These are phyloP conservation scores for Fulmarus glacialis DNA, from an alignment of 2,113 vertebrate genomes.

Conservation along the genomic window DNA sequence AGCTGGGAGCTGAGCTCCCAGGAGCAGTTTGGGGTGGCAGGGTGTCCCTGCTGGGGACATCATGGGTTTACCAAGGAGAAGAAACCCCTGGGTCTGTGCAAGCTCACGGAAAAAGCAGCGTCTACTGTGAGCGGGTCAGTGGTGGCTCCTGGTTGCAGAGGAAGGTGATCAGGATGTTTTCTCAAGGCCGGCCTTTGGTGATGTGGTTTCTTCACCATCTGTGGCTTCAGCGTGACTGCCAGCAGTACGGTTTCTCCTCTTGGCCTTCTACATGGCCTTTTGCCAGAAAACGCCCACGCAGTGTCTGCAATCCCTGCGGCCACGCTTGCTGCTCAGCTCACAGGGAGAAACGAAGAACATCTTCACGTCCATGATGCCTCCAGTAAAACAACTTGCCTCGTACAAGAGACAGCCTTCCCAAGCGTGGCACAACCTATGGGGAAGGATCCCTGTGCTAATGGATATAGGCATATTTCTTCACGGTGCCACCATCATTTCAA, in stretches of 20 bases:
- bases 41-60: neutral
- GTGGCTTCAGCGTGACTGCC: neutral
- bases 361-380: neutral
- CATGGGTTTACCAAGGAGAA: neutral
- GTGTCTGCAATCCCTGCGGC: neutral
- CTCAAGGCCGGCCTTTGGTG: neutral
- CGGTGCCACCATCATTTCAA: neutral
- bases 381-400: neutral
- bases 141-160: neutral
- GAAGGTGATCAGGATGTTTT: neutral
- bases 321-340: neutral
- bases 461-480: neutral
- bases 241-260: neutral
- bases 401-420: neutral
- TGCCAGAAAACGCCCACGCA: neutral
- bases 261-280: neutral
- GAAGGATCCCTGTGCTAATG: neutral
- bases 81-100: neutral
- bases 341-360: rapidly evolving
- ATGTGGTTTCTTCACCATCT: neutral
- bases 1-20: neutral
- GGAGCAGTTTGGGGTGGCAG: neutral
- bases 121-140: neutral
- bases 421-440: neutral
- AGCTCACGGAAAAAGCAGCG: rapidly evolving